Evolutionary conservation across 2,888 invertebrate species (phyloP).

Genomic region (Phymatocera aterrima): DNA sequence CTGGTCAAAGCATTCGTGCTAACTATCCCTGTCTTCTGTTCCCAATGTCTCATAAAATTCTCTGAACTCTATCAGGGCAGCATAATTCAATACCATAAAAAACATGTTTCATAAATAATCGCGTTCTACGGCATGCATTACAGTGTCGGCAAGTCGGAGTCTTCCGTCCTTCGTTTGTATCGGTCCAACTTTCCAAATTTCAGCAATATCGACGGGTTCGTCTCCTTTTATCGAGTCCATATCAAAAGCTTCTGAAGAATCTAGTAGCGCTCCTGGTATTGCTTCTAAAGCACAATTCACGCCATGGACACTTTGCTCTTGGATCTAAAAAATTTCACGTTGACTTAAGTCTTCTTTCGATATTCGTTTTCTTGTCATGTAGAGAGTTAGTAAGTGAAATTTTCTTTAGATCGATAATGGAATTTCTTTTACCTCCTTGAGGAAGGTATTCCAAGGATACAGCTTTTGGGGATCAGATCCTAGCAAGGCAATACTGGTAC

Average conservation of each 20-base stretch:
- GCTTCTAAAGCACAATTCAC: conserved; percentile 80
- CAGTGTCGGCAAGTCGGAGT: conserved; percentile 79
- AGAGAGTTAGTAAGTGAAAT: too few species aligned
- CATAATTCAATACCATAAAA: background rate
- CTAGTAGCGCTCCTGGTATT: conserved; percentile 77
- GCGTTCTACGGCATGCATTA: conserved; percentile 81
- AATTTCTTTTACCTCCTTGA: conserved; percentile 72
- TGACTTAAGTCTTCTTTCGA: background rate
- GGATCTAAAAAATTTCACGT: conserved; percentile 66
- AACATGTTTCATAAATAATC: conserved; percentile 76
- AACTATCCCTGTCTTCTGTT: too few species aligned
- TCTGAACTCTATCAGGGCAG: background rate
- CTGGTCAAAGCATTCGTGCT: too few species aligned
- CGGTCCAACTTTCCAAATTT: conserved; percentile 80
- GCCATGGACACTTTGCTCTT: conserved; percentile 78
- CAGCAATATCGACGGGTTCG: conserved; percentile 78
- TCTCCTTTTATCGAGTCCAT: conserved; percentile 78
- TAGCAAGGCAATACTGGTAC: conserved; percentile 76
- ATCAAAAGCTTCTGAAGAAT: conserved; percentile 78
- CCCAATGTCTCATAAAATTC: background rate
- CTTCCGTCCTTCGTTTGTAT: conserved; percentile 79
- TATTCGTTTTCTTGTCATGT: too few species aligned
- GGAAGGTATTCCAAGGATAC: conserved; percentile 76
- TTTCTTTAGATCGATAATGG: too few species aligned
- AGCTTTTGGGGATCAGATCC: conserved; percentile 79